Conservation (phyloP, 2,797 vertebrate species). For the Tapera naevia region DNA sequence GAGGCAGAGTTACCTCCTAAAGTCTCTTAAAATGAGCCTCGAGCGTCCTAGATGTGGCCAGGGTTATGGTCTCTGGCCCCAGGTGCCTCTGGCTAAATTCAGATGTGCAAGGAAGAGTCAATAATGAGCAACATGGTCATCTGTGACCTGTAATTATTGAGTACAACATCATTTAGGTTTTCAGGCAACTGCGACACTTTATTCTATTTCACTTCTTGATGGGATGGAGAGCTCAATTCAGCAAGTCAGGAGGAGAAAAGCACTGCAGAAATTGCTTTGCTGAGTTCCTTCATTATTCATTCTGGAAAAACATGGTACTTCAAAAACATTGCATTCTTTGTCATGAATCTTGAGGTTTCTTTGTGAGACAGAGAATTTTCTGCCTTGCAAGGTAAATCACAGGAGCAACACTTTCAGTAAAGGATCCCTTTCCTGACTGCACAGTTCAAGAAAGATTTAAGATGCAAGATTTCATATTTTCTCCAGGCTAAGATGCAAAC, state of each 20-base stretch:
- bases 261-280: neutral
- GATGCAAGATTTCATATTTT: neutral
- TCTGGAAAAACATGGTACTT: neutral
- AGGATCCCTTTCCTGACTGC: neutral
- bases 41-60: neutral
- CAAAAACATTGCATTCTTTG: neutral
- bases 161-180: neutral
- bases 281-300: neutral
- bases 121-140: neutral
- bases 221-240: neutral
- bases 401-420: neutral
- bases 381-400: neutral
- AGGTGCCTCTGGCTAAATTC: neutral
- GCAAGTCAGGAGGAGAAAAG: neutral
- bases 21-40: neutral
- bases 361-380: neutral
- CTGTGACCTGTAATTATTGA: neutral
- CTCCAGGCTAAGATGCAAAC: neutral
- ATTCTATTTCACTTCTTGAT: neutral
- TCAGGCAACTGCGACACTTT: neutral
- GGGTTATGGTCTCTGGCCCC: neutral
- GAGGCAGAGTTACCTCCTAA: neutral
- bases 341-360: neutral
- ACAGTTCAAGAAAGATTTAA: neutral
- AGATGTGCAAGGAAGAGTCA: neutral